Percentiles rank a stretch among this genome's conserved stretches.
phyloP scores from a whole-genome alignment of 1,140 invertebrate genomes.

The Drosophila murphyi region DNA sequence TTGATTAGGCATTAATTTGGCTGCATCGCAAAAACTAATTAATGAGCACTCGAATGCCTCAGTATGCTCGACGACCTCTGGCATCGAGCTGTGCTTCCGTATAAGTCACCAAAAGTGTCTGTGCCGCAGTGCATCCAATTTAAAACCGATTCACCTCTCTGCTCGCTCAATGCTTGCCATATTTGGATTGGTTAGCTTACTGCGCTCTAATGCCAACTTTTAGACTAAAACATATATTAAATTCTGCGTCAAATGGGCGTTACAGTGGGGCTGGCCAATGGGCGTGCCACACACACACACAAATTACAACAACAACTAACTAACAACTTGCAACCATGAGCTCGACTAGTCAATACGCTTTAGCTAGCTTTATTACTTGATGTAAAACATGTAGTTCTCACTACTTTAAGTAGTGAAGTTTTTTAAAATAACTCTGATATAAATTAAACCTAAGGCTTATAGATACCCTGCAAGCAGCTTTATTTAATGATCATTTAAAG shows the following conservation, averaged over 20 bases:
- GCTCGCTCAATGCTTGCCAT: constrained; percentile 20
- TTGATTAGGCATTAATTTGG: constrained; percentile 82
- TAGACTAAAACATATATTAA: constrained; percentile 75
- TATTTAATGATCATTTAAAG: too few species aligned
- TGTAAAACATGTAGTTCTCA: too few species aligned
- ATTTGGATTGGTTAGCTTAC: constrained; percentile 48
- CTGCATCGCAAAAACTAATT: constrained; percentile 65
- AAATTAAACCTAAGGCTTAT: too few species aligned
- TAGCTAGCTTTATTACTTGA: too few species aligned
- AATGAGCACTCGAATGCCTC: constrained; percentile 62
- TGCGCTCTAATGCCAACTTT: constrained; percentile 70
- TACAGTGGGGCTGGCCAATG: constrained; percentile 38
- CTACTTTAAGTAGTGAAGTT: too few species aligned
- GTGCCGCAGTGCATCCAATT: neutral
- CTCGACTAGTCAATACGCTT: neutral
- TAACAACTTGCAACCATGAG: constrained; percentile 9
- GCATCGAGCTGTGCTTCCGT: constrained; percentile 46
- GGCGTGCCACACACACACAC: constrained; percentile 48
- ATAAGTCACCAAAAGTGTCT: constrained; percentile 1
- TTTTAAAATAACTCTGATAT: too few species aligned
- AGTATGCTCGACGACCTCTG: neutral
- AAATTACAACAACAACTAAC: constrained; percentile 14
- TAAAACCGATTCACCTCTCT: neutral
- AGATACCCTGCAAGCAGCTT: too few species aligned
- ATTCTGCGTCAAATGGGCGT: constrained; percentile 64